phyloP scores from a whole-genome alignment of 2,797 vertebrate genomes.

The Falco naumanni region DNA sequence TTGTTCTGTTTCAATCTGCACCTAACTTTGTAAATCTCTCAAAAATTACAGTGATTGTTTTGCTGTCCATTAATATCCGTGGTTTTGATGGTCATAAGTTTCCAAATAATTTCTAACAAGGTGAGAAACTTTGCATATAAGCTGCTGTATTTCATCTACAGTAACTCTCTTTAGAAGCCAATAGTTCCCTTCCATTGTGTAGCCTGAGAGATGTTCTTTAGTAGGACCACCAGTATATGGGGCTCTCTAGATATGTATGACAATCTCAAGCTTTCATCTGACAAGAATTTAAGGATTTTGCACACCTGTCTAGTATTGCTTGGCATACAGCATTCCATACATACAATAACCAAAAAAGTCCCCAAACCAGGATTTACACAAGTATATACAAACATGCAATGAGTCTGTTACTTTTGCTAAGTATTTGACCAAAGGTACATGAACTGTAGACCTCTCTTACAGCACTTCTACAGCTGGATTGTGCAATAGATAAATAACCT shows the following conservation, averaged over 20 bases:
- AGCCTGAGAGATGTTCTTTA: background rate
- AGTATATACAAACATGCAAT: background rate
- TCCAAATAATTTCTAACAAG: background rate
- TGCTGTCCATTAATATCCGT: background rate
- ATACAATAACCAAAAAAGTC: background rate
- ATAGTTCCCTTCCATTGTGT: background rate
- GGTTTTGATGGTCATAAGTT: background rate
- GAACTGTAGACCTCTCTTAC: background rate
- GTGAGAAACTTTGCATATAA: background rate
- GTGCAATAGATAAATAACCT: background rate
- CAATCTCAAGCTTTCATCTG: background rate
- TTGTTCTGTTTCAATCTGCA: too few species aligned
- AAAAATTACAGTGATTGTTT: background rate
- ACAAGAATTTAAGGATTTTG: background rate
- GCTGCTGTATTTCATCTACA: background rate
- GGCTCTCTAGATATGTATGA: background rate
- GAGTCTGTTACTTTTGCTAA: background rate
- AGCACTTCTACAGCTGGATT: background rate
- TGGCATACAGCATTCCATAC: background rate
- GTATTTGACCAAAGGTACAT: background rate
- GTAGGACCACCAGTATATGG: background rate
- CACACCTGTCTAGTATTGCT: background rate
- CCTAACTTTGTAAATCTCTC: background rate
- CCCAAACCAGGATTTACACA: background rate
- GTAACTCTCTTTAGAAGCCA: background rate